Evolutionary conservation across 2,888 invertebrate species (phyloP), one percentile per base, ranked within the genome.

Genomic region (Disparrhopalites patrizii): DNA sequence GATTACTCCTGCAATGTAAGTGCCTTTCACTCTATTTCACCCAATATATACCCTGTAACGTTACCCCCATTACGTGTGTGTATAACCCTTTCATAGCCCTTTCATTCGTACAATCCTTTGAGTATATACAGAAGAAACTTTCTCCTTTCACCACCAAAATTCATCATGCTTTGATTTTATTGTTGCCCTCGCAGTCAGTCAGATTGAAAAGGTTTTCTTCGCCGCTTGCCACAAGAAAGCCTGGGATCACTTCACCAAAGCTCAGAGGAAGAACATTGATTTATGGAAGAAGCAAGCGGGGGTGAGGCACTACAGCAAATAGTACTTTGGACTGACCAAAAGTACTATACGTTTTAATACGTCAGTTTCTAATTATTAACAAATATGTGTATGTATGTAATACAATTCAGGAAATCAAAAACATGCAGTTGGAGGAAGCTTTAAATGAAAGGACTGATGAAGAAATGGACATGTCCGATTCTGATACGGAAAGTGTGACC

Each of bases 221-320:
- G 90, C 93, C 79, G 93, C 95, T 80, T 90, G 89, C 83, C 94
- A 94, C 85, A 95, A 96, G 87, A 94, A 94, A 83, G 93, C 93
- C 82, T 96, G 96, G 96, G 96, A 96, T 88, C 96, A 96, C 88
- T 96, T 97, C 88, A 94, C 94, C 83, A 96, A 96, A 86, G 92
- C 95, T 77, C 96, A 96, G 83, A 86, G 96, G 85, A 96, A 96
- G 88, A 95, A 95, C 85, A 92, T 97, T 83, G 94, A 95, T 83
- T 87, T 90, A 80, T 96, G 96, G 97, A 92, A 91, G 84, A 95
- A 92, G 85, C 92, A 93, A 85, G 90, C 92, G 70, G 87, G 89
- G 92, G 96, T 95, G 89, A 85, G 83, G 83, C 5, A 5, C 5
- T n/a, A n/a, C n/a, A n/a, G n/a, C n/a, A 18, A 40, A 18, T 40